Percentiles rank a stretch among this genome's conserved stretches.
These are phyloP conservation scores for Drosophila niveifrons DNA, from an alignment of 2,888 invertebrate species.

Conservation along the genomic window DNA sequence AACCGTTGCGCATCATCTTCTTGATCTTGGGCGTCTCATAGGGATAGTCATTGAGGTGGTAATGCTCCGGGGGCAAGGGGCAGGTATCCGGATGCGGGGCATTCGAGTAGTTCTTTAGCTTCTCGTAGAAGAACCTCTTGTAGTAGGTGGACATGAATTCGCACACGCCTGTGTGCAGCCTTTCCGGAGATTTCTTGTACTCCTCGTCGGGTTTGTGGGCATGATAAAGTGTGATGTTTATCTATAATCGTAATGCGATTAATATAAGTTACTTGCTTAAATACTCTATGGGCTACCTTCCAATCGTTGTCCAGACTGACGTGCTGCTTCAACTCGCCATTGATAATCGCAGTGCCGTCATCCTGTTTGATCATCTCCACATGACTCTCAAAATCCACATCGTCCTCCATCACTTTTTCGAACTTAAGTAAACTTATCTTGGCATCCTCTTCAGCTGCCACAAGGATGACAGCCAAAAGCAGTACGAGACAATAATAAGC, in stretches of 20 bases:
- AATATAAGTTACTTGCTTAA: no score
- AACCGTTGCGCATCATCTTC: slow-evolving; percentile 61
- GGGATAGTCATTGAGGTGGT: slow-evolving; percentile 69
- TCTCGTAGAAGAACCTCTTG: slow-evolving; percentile 73
- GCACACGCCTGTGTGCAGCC: slow-evolving; percentile 61
- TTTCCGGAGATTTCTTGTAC: slow-evolving; percentile 34
- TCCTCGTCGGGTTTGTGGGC: slow-evolving; percentile 45
- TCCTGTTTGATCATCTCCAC: slow-evolving; percentile 8
- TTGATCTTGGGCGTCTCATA: slow-evolving; percentile 58
- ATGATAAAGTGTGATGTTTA: slow-evolving; percentile 49
- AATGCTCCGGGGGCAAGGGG: slow-evolving; percentile 66
- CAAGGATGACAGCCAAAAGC: neutral
- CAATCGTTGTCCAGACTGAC: slow-evolving; percentile 74
- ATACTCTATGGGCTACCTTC: slow-evolving; percentile 55
- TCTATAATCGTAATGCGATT: slow-evolving; percentile 32
- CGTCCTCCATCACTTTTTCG: slow-evolving; percentile 41
- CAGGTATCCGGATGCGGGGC: slow-evolving; percentile 78
- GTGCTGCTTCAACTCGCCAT: slow-evolving; percentile 66
- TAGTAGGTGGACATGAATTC: slow-evolving; percentile 65
- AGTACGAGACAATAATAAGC: slow-evolving; percentile 6
- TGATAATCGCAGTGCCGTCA: slow-evolving; percentile 53
- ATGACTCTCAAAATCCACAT: slow-evolving; percentile 49
- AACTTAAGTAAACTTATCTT: slow-evolving; percentile 38
- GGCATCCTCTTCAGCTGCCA: neutral
- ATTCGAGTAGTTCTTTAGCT: slow-evolving; percentile 74